Evolutionary conservation across 2,113 vertebrate genomes (phyloP).

Genomic region (Urocitellus parryii): DNA sequence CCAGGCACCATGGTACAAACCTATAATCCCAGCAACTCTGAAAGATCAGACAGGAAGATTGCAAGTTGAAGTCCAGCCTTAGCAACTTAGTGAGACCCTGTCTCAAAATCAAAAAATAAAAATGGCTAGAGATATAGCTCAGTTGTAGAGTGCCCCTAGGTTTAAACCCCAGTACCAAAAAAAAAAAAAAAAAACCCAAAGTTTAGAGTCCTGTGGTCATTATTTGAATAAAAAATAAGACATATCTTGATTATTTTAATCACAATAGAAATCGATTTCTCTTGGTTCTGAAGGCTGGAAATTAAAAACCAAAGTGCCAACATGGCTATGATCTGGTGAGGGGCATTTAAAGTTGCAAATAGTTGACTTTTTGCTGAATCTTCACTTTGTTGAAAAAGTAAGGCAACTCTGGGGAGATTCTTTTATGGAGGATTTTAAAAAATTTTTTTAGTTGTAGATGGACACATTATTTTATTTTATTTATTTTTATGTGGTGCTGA

Average conservation of each 20-base stretch:
- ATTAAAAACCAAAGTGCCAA: background rate
- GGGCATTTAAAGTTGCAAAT: background rate
- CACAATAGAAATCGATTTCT: background rate
- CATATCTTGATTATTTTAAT: background rate
- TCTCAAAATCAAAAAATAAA: too few species aligned
- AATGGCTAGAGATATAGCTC: too few species aligned
- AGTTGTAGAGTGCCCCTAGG: too few species aligned
- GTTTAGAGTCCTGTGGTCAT: background rate
- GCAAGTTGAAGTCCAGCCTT: too few species aligned
- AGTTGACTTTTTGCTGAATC: background rate
- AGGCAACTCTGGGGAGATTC: background rate
- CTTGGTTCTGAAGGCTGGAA: background rate
- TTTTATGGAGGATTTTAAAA: background rate
- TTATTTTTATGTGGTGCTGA: too few species aligned
- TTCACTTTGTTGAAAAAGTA: background rate
- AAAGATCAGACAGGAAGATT: too few species aligned
- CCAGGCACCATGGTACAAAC: too few species aligned
- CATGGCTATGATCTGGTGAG: background rate
- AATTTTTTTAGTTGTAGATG: too few species aligned
- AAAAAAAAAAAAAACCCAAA: background rate
- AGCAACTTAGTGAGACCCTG: too few species aligned
- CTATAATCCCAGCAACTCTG: too few species aligned
- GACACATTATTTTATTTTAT: too few species aligned
- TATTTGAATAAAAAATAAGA: slow-evolving; percentile 33
- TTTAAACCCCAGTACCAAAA: too few species aligned